Conservation (phyloP, 2,113 vertebrate species). For the Xiphophorus hellerii region DNA sequence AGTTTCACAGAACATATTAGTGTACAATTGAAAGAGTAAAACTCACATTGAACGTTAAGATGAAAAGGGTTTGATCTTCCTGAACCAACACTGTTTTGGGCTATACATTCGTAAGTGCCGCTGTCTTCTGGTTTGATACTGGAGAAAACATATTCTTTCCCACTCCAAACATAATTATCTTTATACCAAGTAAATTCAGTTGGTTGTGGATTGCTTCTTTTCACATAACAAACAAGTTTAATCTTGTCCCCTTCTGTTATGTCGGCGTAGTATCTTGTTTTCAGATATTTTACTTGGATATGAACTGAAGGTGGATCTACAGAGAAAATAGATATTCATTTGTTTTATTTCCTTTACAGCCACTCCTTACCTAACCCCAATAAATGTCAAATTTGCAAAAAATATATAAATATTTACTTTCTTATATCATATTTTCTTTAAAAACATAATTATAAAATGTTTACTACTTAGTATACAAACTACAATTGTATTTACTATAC, state of each 20-base stretch:
- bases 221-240: conserved; percentile 43
- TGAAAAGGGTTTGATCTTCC: accelerated
- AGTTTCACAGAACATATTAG: neutral
- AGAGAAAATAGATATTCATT: conserved; percentile 6
- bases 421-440: neutral
- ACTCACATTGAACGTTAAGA: conserved; percentile 57
- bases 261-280: accelerated
- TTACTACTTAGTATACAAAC: neutral
- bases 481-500: neutral
- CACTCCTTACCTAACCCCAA: neutral
- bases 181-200: neutral
- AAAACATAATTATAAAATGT: neutral
- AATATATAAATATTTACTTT: neutral
- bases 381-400: neutral
- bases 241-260: conserved; percentile 5
- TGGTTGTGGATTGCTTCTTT: conserved; percentile 26
- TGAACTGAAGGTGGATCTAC: conserved; percentile 62
- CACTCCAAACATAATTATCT: accelerated
- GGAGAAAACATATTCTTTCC: accelerated
- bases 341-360: neutral
- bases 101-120: conserved; percentile 21
- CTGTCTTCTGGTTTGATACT: neutral
- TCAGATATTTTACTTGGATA: accelerated
- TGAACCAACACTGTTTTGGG: accelerated
- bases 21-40: neutral